Evolutionary conservation across 2,888 invertebrate genomes (phyloP).

Genomic region (Drosophila trichaetosa): DNA sequence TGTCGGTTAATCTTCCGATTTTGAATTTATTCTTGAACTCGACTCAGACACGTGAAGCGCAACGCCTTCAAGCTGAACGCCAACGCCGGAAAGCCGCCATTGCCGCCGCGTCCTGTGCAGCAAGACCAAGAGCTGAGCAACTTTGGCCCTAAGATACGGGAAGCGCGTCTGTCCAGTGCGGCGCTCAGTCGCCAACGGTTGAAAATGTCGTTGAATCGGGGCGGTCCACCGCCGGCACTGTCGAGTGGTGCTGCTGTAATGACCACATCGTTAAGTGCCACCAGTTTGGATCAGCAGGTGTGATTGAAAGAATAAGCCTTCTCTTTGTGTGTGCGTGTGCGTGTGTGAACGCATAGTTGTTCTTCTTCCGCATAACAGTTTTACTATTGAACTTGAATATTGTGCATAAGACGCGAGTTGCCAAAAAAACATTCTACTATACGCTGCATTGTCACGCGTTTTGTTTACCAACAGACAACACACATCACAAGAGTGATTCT

Average conservation of each 20-base stretch:
- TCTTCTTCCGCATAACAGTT: slow-evolving; percentile 60
- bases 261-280: slow-evolving; percentile 65
- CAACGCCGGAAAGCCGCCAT: slow-evolving; percentile 82
- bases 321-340: slow-evolving; percentile 19
- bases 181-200: slow-evolving; percentile 72
- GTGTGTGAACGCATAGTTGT: slow-evolving; percentile 36
- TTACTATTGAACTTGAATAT: slow-evolving; percentile 65
- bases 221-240: slow-evolving; percentile 80
- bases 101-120: slow-evolving; percentile 72
- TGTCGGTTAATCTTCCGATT: slow-evolving; percentile 39
- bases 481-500: slow-evolving; percentile 11
- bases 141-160: slow-evolving; percentile 49
- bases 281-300: slow-evolving; percentile 69
- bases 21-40: slow-evolving; percentile 19
- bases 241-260: slow-evolving; percentile 74
- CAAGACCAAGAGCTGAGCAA: slow-evolving; percentile 57
- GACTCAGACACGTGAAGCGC: slow-evolving; percentile 34
- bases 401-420: slow-evolving; percentile 60
- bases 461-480: slow-evolving; percentile 40
- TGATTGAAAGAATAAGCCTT: slow-evolving; percentile 41
- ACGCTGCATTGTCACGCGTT: slow-evolving; percentile 51
- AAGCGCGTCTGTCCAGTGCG: slow-evolving; percentile 67
- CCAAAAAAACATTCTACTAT: slow-evolving; percentile 44
- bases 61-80: slow-evolving; percentile 75
- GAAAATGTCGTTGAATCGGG: slow-evolving; percentile 82